Conservation (phyloP, 2,888 invertebrate genomes). For the Pterostichus madidus region DNA sequence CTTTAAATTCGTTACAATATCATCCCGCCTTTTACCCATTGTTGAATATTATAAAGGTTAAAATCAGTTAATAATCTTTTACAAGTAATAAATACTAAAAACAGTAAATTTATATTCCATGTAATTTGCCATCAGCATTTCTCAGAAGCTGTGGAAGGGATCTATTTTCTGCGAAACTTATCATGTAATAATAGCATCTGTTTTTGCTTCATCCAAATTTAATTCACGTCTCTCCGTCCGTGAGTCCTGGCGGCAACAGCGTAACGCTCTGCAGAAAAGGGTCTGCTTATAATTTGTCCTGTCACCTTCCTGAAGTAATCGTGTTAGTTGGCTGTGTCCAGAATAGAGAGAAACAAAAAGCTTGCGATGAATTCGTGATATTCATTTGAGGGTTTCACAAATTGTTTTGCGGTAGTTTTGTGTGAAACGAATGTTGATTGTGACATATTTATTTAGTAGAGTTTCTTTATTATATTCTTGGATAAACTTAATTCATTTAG, state of each 20-base stretch:
- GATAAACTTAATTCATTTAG: too few species aligned
- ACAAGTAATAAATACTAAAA: neutral
- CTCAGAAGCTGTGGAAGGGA: neutral
- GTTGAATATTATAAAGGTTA: too few species aligned
- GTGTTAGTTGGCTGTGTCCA: constrained; percentile 5
- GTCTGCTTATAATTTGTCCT: constrained; percentile 32
- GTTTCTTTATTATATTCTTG: too few species aligned
- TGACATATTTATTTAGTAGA: constrained; percentile 1
- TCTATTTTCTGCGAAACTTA: neutral
- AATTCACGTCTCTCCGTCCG: constrained; percentile 17
- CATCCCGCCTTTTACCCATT: too few species aligned
- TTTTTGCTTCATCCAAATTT: constrained; percentile 12
- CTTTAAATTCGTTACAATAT: too few species aligned
- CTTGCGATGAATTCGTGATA: constrained; percentile 28
- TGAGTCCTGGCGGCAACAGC: neutral
- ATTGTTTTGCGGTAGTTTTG: constrained; percentile 12
- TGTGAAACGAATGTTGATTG: neutral
- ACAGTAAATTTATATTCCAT: constrained; percentile 21
- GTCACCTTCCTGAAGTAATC: constrained; percentile 27
- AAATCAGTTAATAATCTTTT: too few species aligned
- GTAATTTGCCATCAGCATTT: neutral
- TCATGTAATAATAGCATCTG: constrained; percentile 25
- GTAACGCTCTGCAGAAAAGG: neutral
- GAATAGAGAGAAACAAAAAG: constrained; percentile 8
- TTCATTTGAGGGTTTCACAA: constrained; percentile 9